Evolutionary conservation across 2,113 vertebrate genomes (phyloP).

Genomic region (Alligator mississippiensis): DNA sequence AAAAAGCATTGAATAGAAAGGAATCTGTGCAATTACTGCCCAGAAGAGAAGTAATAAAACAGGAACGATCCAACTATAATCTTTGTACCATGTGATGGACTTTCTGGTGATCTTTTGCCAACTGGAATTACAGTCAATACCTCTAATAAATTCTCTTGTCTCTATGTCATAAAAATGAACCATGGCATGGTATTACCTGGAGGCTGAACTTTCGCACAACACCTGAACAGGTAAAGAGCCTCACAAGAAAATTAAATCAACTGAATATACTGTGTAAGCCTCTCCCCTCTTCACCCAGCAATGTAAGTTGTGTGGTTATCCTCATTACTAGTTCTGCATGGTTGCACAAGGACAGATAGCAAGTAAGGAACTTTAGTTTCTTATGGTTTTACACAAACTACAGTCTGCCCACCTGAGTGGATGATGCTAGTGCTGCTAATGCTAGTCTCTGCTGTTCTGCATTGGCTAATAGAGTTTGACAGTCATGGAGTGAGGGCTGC

Average conservation of each 20-base stretch:
- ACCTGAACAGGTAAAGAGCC: not conserved
- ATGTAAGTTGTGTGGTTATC: not conserved
- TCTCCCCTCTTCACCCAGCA: not conserved
- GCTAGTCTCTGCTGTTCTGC: not conserved
- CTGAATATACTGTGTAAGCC: not conserved
- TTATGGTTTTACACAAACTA: not conserved
- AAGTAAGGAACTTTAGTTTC: not conserved
- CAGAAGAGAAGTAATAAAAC: not conserved
- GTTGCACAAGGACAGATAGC: not conserved
- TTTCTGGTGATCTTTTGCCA: not conserved
- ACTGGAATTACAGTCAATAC: not conserved
- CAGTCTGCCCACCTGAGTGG: not conserved
- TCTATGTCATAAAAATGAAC: not conserved
- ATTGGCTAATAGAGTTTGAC: not conserved
- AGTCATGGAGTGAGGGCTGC: not conserved
- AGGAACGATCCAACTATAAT: not conserved
- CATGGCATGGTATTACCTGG: not conserved
- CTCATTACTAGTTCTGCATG: not conserved
- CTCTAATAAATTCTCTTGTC: not conserved
- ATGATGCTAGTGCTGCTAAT: not conserved
- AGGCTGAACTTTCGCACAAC: not conserved
- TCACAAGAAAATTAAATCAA: not conserved
- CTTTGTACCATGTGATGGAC: not conserved
- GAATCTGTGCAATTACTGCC: not conserved
- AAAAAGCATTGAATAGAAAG: not conserved